A percentile compares a stretch with the other conserved stretches of the same genome.
phyloP scores from a whole-genome alignment of 2,113 vertebrate species.

The Stigmatopora argus region DNA sequence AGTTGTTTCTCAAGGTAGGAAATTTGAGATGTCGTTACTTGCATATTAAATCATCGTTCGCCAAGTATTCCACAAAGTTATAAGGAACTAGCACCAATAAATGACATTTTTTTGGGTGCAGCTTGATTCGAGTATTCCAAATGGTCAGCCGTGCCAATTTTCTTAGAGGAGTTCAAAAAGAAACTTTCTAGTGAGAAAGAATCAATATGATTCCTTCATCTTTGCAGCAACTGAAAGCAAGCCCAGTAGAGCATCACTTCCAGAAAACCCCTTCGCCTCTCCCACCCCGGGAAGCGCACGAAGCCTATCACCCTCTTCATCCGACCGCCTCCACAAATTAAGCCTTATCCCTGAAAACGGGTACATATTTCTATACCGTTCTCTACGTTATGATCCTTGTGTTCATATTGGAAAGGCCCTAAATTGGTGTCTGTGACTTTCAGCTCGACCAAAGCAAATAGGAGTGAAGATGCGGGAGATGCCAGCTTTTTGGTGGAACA shows the following conservation, averaged over 20 bases:
- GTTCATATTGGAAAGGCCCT: background rate
- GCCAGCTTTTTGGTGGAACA: constrained; percentile 1
- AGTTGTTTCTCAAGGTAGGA: no score
- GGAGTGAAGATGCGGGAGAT: constrained; percentile 24
- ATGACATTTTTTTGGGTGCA: no score
- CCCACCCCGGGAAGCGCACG: constrained; percentile 44
- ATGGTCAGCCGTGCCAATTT: background rate
- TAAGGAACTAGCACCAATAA: no score
- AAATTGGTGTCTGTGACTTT: constrained; percentile 11
- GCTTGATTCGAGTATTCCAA: no score
- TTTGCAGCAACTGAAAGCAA: constrained; percentile 42
- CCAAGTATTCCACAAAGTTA: no score
- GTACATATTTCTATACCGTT: constrained; percentile 51
- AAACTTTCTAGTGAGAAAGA: background rate
- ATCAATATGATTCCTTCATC: background rate
- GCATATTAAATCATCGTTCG: no score
- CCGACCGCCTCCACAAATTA: constrained; percentile 54
- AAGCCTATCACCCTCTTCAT: constrained; percentile 47
- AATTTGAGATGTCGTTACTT: no score
- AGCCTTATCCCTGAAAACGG: constrained; percentile 63
- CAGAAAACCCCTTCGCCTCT: constrained; percentile 29
- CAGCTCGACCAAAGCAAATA: constrained; percentile 50
- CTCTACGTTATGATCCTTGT: background rate
- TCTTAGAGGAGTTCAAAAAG: background rate
- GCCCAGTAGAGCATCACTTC: background rate